phyloP scores from a whole-genome alignment of 2,113 vertebrate species.

The Brachyistius frenatus region DNA sequence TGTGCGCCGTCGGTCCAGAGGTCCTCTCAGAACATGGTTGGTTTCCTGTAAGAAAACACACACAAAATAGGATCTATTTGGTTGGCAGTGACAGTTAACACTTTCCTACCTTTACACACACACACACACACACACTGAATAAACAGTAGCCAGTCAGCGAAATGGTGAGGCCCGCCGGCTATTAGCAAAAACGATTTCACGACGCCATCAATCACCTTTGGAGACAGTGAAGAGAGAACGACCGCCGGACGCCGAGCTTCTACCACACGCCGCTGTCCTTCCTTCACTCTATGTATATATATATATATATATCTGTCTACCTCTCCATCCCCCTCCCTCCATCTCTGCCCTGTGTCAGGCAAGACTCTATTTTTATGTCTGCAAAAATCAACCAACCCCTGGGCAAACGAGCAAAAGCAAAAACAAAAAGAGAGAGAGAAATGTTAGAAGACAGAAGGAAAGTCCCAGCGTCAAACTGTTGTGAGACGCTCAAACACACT shows the following conservation, averaged over 20 bases:
- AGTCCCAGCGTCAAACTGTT: conserved; percentile 40
- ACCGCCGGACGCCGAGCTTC: conserved; percentile 30
- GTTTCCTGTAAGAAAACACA: conserved; percentile 55
- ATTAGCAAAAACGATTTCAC: conserved; percentile 41
- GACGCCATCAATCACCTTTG: conserved; percentile 70
- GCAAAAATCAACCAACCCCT: conserved; percentile 52
- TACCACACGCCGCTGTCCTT: conserved; percentile 26
- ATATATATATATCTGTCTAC: conserved; percentile 45
- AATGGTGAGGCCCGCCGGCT: conserved; percentile 37
- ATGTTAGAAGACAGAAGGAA: not conserved
- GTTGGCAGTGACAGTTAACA: not conserved
- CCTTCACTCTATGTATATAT: conserved; percentile 46
- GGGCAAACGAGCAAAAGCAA: conserved; percentile 15
- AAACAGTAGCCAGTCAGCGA: not conserved
- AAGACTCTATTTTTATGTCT: conserved; percentile 68
- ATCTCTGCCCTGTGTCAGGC: conserved; percentile 46
- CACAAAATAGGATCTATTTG: too few species aligned
- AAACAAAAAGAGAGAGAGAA: not conserved
- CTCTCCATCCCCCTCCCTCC: conserved; percentile 43
- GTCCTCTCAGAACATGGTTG: conserved; percentile 59
- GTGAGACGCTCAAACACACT: conserved; percentile 20
- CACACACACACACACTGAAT: not conserved
- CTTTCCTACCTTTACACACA: not conserved
- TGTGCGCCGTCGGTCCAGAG: conserved; percentile 47
- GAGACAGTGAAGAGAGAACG: conserved; percentile 21